A percentile compares a stretch with the other conserved stretches of the same genome.
These are phyloP conservation scores for Spheniscus humboldti DNA, from an alignment of 2,797 vertebrate species.

Conservation along the genomic window DNA sequence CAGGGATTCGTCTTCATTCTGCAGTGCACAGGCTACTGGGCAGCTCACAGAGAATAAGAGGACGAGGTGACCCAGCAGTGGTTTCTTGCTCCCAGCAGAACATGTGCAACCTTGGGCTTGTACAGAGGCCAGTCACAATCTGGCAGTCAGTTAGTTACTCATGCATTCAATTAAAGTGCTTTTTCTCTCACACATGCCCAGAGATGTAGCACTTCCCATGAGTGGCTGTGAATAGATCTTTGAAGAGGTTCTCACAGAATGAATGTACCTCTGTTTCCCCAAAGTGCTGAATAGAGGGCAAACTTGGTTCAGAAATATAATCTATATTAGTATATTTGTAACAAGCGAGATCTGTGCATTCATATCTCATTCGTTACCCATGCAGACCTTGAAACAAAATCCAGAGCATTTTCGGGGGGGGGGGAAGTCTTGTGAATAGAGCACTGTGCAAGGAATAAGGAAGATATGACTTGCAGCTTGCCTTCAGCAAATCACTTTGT, in stretches of 20 bases:
- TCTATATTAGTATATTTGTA: not conserved
- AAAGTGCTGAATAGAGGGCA: constrained; percentile 12
- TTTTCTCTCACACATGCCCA: constrained; percentile 12
- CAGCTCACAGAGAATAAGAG: not conserved
- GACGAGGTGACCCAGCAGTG: not conserved
- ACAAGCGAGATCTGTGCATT: constrained; percentile 16
- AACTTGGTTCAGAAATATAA: constrained; percentile 26
- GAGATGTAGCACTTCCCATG: constrained; percentile 12
- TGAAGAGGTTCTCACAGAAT: constrained; percentile 50
- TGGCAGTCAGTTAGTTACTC: not conserved
- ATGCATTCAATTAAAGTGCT: constrained; percentile 13
- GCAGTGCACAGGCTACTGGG: not conserved
- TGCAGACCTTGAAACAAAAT: not conserved
- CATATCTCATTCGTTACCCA: not conserved
- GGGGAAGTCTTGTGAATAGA: not conserved
- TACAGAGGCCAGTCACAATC: not conserved
- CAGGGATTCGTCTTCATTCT: not conserved
- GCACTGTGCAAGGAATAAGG: not conserved
- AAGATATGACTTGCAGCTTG: not conserved
- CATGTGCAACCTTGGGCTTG: not conserved
- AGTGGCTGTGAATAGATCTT: constrained; percentile 50
- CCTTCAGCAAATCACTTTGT: not conserved
- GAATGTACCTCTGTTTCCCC: constrained; percentile 51
- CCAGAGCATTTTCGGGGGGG: not conserved
- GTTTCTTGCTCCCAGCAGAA: not conserved